Evolutionary conservation across 2,797 vertebrate genomes (phyloP), one percentile per base, ranked within the genome.

Genomic region (Sebastes miniatus): DNA sequence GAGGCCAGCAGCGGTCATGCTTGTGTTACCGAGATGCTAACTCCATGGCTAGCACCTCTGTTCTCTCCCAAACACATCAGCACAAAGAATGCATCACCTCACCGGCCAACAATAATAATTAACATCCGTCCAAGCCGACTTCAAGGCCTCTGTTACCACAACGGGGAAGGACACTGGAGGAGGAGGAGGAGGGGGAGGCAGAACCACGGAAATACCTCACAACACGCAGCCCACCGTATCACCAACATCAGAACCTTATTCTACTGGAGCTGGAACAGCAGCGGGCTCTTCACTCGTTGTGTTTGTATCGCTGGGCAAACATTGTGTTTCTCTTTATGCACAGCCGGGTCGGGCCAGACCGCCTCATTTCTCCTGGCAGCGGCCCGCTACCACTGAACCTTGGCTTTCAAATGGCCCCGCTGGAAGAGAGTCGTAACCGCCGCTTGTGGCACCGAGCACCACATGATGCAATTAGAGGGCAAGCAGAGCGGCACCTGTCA

Each of bases 21-120:
- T 86, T 84, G 68, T 80, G 16, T 89, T 84, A 87, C 52, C 3
- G 52, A 70, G 69, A 88, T 77, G 80, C 82, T 87, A 88, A 91
- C 81, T 82, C 71, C 83, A 74, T 87, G 84, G 83, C 88, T 88
- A 82, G 71, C 89, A 90, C 91, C 91, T 92, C 88, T 83, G 87
- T 88, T 91, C 91, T 85, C 83, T 84, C 89, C 79, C 83, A 88
- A 89, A 90, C 90, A 92, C 90, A 73, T 78, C 84, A 58, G 75
- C 31, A 61, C 32, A 64, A 90, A 89, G 88, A 90, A 92, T 87
- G 89, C 87, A 79, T 88, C 91, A 87, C 88, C 90, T 88, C 80
- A 18, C 34, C 0, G 25, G 91, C 93, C 92, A 93, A 93, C 54
- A 81, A 81, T 77, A 86, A 87, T 76, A 88, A 81, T 74, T 57